Evolutionary conservation across 2,797 vertebrate genomes (phyloP).

Genomic region (Botia almorhae): DNA sequence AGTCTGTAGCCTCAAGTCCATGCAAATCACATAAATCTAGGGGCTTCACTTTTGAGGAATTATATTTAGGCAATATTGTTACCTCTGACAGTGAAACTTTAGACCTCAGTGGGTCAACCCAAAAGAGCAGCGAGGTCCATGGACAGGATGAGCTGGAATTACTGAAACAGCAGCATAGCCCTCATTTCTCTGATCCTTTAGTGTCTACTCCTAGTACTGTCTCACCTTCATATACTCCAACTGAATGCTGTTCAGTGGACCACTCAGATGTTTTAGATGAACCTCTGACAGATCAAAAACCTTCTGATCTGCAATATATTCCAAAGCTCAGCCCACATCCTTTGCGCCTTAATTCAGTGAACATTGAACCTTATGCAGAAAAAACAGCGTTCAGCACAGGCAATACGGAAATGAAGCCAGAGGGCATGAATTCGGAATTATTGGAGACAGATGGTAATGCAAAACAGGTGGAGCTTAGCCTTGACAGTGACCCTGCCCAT

Average conservation of each 20-base stretch:
- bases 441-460: conserved; percentile 61
- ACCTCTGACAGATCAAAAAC: conserved; percentile 58
- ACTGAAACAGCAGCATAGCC: conserved; percentile 61
- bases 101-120: conserved; percentile 68
- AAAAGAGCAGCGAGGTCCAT: conserved; percentile 66
- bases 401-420: conserved; percentile 12
- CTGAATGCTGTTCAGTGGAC: conserved; percentile 64
- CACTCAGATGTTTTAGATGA: conserved; percentile 60
- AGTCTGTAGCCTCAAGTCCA: conserved; percentile 68
- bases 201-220: conserved; percentile 65
- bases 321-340: conserved; percentile 57
- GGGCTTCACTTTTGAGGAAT: conserved; percentile 65
- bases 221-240: conserved; percentile 64
- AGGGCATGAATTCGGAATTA: conserved; percentile 64
- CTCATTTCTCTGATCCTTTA: conserved; percentile 62
- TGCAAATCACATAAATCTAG: conserved; percentile 66
- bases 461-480: conserved; percentile 43
- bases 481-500: conserved; percentile 50
- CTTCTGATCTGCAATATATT: conserved; percentile 56
- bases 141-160: conserved; percentile 65
- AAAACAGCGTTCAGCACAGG: not conserved
- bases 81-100: conserved; percentile 68
- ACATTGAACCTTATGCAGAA: not conserved
- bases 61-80: conserved; percentile 69
- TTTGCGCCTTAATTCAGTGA: conserved; percentile 28